A percentile compares a stretch with the other conserved stretches of the same genome.
Evolutionary conservation across 2,888 invertebrate species (phyloP).

Genomic region (Tenthredo distinguenda): DNA sequence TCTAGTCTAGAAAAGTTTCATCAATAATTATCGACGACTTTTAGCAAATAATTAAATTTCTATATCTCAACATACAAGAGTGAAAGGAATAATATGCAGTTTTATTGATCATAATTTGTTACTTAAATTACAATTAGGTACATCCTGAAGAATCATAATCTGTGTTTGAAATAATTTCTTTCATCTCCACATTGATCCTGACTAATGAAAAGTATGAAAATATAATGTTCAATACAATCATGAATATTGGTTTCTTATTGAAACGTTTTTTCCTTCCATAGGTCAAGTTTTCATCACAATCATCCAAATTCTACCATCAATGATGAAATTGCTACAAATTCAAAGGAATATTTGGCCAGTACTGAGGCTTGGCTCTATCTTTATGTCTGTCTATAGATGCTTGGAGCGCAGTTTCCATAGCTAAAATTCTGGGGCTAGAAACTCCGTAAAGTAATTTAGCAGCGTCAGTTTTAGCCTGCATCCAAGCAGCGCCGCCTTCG

Average conservation of each 20-base stretch:
- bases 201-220: neutral
- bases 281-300: slow-evolving; percentile 21
- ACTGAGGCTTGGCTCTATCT: slow-evolving; percentile 82
- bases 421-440: slow-evolving; percentile 84
- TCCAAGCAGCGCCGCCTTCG: slow-evolving; percentile 65
- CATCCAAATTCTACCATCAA: slow-evolving; percentile 1
- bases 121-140: neutral
- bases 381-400: slow-evolving; percentile 83
- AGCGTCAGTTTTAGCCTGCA: slow-evolving; percentile 74
- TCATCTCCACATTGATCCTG: neutral
- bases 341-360: slow-evolving; percentile 88
- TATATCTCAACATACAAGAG: neutral
- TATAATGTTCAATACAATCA: neutral
- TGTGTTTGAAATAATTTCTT: neutral
- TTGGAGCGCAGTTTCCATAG: slow-evolving; percentile 87
- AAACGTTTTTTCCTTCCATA: neutral
- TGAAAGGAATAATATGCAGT: neutral
- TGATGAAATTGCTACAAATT: slow-evolving; percentile 74
- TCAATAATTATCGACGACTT: neutral
- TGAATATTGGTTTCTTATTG: neutral
- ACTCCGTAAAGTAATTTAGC: slow-evolving; percentile 83
- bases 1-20: neutral
- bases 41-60: neutral
- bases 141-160: neutral
- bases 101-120: neutral